A percentile compares a stretch with the other conserved stretches of the same genome.
Evolutionary conservation across 2,797 vertebrate genomes (phyloP).

Genomic region (Scolopax rusticola): DNA sequence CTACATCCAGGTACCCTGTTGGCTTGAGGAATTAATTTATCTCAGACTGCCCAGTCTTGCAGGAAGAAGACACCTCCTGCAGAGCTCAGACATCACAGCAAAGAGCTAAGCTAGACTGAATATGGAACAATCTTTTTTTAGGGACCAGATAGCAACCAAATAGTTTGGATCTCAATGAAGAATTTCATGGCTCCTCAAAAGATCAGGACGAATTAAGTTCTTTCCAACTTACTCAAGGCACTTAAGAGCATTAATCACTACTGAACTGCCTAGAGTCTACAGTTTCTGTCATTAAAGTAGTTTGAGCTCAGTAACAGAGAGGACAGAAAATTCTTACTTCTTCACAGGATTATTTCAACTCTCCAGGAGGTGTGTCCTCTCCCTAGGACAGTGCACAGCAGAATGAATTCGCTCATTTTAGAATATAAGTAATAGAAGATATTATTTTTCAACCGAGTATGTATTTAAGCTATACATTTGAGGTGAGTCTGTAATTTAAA

Average conservation of each 20-base stretch:
- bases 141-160: not conserved
- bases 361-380: not conserved
- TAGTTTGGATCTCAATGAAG: not conserved
- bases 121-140: not conserved
- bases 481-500: not conserved
- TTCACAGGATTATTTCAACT: not conserved
- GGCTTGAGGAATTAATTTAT: not conserved
- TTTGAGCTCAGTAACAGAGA: not conserved
- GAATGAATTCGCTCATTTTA: not conserved
- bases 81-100: not conserved
- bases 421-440: not conserved
- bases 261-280: not conserved
- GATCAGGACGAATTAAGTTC: not conserved
- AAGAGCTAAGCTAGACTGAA: not conserved
- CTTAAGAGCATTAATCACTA: not conserved
- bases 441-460: not conserved
- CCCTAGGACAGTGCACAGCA: not conserved
- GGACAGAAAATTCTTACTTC: not conserved
- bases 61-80: not conserved
- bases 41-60: not conserved
- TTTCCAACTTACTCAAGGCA: not conserved
- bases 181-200: not conserved
- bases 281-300: not conserved
- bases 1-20: not conserved
- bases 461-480: not conserved